Evolutionary conservation across 2,797 vertebrate species (phyloP), one percentile per base, ranked within the genome.

Genomic region (Vipera ursinii): DNA sequence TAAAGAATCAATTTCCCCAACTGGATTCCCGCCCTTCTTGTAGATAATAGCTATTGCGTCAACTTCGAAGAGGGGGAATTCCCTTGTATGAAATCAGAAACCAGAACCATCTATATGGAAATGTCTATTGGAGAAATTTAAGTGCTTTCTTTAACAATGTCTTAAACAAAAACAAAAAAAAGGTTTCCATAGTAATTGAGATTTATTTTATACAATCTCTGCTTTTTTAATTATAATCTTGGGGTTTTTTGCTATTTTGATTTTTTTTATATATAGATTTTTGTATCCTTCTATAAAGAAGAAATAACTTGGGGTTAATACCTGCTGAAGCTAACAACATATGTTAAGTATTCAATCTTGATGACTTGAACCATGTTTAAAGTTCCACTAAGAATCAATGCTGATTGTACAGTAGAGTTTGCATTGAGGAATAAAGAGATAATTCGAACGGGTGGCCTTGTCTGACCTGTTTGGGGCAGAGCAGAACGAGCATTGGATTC

Each of bases 211-310:
- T 98, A 97, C 95, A 96, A 97, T 96, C 96, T 97, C 96, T 95
- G 97, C 96, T 98, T 98, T 98, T 98, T 98, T 97, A 97, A 97
- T 97, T 97, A 97, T 97, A 97, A 97, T 97, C 97, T 96, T 96
- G 97, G 97, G 94, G 94, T 96, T 94, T 32, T 96, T 97, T 97
- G 97, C 97, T 98, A 96, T 97, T 98, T 98, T 98, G 97, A 97
- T 98, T 98, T 90, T 87, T 98, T 98, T 53, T 53, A 53, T 53
- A 53, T 96, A 97, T 97, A 97, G 96, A 97, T 97, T 98, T 97
- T 97, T 98, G 97, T 98, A 97, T 97, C 97, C 96, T 98, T 97
- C 97, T 93, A 93, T 93, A 89, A 96, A 96, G 97, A 95, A 96
- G 96, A 96, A 96, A 96, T 96, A 97, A 96, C 96, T 53, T 96